These are phyloP conservation scores for Panagrolaimus sp. DNA, from an alignment of 1,140 invertebrate genomes.

Conservation along the genomic window DNA sequence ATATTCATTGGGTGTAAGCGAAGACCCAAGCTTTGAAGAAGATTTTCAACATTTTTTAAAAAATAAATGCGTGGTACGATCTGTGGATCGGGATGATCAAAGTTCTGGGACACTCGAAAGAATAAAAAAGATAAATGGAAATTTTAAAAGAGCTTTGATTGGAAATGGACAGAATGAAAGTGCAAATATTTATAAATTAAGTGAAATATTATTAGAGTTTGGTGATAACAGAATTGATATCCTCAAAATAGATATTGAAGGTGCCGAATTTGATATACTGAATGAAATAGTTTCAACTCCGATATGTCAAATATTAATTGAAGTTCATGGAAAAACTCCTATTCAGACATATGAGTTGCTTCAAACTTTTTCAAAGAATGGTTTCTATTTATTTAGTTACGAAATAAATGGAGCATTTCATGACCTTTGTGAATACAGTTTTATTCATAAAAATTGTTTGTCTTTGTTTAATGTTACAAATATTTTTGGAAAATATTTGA, in stretches of 20 bases:
- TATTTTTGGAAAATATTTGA: no score
- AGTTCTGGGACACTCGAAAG: not conserved
- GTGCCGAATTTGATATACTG: no score
- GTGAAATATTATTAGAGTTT: not conserved
- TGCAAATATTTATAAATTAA: not conserved
- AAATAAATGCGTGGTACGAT: not conserved
- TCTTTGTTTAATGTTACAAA: no score
- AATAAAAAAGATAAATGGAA: not conserved
- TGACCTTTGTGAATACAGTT: no score
- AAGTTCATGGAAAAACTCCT: no score
- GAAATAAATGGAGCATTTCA: no score
- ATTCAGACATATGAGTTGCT: no score
- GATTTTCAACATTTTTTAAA: not conserved
- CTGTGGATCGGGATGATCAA: not conserved
- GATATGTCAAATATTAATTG: no score
- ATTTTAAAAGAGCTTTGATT: not conserved
- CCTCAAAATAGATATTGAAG: conserved; percentile 3
- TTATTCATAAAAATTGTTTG: no score
- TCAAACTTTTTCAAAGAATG: no score
- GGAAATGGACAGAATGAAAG: not conserved
- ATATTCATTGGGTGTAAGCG: not conserved
- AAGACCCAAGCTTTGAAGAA: conserved; percentile 1
- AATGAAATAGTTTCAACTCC: no score
- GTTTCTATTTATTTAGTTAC: no score
- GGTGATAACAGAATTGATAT: not conserved